These are phyloP conservation scores for Noctilio leporinus DNA, from an alignment of 2,113 vertebrate genomes.

Conservation along the genomic window DNA sequence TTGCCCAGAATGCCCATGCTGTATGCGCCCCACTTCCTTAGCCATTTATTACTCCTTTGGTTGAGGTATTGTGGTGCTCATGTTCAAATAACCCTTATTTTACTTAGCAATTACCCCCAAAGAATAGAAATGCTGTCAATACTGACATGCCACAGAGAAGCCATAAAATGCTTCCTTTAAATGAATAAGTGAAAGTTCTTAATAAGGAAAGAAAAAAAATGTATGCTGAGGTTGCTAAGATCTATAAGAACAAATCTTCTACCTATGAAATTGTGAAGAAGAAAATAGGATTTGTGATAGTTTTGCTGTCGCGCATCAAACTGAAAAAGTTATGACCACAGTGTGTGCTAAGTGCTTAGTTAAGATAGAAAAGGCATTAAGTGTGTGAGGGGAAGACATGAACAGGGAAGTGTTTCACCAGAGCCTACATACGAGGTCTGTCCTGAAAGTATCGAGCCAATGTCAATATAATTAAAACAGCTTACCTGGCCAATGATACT, in stretches of 20 bases:
- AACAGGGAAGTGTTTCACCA: not conserved
- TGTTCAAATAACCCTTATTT: not conserved
- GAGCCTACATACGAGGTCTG: too few relatives aligned
- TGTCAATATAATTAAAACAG: too few relatives aligned
- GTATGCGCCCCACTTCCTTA: not conserved
- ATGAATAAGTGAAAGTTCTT: not conserved
- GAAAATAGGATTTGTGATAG: not conserved
- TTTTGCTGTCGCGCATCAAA: not conserved
- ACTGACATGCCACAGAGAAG: not conserved
- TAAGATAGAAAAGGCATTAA: not conserved
- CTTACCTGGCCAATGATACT: too few relatives aligned
- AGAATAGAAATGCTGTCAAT: not conserved
- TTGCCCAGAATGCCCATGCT: not conserved
- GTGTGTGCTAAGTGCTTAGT: too few relatives aligned
- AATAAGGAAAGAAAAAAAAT: not conserved
- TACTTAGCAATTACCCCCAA: not conserved
- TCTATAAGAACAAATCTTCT: not conserved
- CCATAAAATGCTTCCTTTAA: not conserved
- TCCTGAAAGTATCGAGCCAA: too few relatives aligned
- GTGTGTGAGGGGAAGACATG: not conserved
- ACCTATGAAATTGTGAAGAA: not conserved
- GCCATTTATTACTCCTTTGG: not conserved
- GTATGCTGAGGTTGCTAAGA: not conserved
- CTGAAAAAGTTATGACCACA: not conserved
- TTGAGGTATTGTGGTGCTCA: not conserved